phyloP scores from a whole-genome alignment of 1,140 invertebrate species.

The Brachionus asplanchnoidis region DNA sequence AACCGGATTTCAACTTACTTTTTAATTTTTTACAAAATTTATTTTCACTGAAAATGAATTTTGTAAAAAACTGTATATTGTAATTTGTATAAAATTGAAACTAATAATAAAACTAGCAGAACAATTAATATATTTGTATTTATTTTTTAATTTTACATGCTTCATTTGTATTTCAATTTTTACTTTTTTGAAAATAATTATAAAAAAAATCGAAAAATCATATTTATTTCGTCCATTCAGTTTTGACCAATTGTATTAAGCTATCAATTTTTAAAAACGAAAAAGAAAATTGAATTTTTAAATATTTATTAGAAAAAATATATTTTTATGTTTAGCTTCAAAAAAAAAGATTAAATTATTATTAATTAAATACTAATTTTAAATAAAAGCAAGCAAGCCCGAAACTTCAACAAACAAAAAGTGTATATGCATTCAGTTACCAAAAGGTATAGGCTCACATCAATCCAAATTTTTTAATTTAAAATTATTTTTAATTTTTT shows the following conservation, averaged over 20 bases:
- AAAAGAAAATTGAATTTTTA: neutral
- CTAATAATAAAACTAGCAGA: too few species aligned
- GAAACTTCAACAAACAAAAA: neutral
- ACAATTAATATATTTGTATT: too few species aligned
- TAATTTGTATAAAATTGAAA: too few species aligned
- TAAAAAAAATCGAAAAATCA: too few species aligned
- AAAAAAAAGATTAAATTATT: neutral
- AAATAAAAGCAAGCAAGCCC: neutral
- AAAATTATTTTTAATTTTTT: neutral
- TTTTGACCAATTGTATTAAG: too few species aligned
- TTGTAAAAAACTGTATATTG: too few species aligned
- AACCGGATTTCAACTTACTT: neutral
- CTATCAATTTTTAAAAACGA: neutral
- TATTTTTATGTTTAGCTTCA: neutral
- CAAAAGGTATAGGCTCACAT: neutral
- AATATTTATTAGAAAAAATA: constrained; percentile 24
- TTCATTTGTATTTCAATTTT: too few species aligned
- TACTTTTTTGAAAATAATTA: too few species aligned
- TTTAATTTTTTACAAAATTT: too few species aligned
- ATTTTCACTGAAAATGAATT: too few species aligned
- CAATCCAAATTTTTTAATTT: neutral
- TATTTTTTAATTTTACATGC: too few species aligned
- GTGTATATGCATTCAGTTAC: neutral
- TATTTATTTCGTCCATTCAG: too few species aligned
- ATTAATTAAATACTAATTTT: constrained; percentile 12